These are phyloP conservation scores for Chloebia gouldiae DNA, from an alignment of 2,113 vertebrate species.

Conservation along the genomic window DNA sequence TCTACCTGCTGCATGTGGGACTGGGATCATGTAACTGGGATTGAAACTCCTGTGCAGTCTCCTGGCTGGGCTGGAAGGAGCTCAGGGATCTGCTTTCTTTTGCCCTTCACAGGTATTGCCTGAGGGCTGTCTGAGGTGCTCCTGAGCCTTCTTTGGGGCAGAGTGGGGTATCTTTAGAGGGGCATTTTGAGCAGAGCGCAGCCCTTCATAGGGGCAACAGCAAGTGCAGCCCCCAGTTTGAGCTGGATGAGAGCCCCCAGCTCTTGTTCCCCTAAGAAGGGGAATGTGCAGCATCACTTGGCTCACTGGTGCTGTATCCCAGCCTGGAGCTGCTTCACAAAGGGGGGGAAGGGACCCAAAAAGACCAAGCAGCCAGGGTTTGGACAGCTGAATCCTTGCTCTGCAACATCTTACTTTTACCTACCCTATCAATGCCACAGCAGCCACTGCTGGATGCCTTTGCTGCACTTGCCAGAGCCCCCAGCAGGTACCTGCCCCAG, in stretches of 20 bases:
- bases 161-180: neutral
- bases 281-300: neutral
- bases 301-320: neutral
- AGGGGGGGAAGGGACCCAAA: neutral
- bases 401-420: neutral
- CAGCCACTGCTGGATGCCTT: neutral
- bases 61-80: neutral
- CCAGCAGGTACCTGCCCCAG: neutral
- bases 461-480: neutral
- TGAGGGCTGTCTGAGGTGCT: neutral
- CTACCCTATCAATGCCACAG: neutral
- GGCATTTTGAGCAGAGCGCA: neutral
- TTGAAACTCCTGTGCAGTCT: neutral
- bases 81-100: neutral
- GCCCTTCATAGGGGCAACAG: neutral
- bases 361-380: neutral
- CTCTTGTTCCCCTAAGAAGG: neutral
- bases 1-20: neutral
- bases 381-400: neutral
- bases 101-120: rapidly evolving
- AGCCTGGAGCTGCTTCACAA: rapidly evolving
- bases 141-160: neutral
- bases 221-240: neutral
- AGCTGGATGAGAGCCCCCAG: neutral
- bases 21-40: neutral